Conservation (phyloP, 2,888 invertebrate species). For the Brenthis ino region DNA sequence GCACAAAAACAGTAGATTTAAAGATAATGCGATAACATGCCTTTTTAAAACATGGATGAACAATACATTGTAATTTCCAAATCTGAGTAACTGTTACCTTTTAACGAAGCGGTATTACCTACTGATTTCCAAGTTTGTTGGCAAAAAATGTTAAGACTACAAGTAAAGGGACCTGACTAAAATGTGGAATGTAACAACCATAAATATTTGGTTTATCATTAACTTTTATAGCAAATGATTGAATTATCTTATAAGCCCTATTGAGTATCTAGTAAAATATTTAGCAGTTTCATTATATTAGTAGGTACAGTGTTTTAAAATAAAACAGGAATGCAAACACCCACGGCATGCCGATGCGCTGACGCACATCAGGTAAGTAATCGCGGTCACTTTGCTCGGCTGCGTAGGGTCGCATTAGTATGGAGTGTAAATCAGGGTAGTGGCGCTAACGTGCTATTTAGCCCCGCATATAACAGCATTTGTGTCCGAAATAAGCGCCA, state of each 20-base stretch:
- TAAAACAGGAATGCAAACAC: conserved; percentile 39
- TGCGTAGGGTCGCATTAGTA: conserved; percentile 34
- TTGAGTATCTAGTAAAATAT: not conserved
- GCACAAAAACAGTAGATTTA: conserved; percentile 57
- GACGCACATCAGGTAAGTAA: conserved; percentile 46
- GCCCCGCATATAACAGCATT: conserved; percentile 54
- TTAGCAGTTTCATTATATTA: not conserved
- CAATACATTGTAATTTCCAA: conserved; percentile 43
- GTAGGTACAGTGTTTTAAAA: conserved; percentile 19
- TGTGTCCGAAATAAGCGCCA: conserved; percentile 76
- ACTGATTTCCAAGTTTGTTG: not conserved
- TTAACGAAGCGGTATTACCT: conserved; percentile 1
- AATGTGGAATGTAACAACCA: no score
- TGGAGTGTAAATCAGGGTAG: conserved; percentile 42
- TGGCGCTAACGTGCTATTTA: conserved; percentile 63
- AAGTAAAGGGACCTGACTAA: no score
- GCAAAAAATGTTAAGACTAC: not conserved
- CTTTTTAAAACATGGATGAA: conserved; percentile 49
- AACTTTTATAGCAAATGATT: no score
- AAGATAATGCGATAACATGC: conserved; percentile 57
- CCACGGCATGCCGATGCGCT: conserved; percentile 44
- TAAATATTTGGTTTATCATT: no score
- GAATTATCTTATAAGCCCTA: no score
- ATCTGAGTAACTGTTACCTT: conserved; percentile 41
- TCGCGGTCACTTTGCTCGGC: conserved; percentile 37